Evolutionary conservation across 2,888 invertebrate species (phyloP).

Genomic region (Epinotia bilunana): DNA sequence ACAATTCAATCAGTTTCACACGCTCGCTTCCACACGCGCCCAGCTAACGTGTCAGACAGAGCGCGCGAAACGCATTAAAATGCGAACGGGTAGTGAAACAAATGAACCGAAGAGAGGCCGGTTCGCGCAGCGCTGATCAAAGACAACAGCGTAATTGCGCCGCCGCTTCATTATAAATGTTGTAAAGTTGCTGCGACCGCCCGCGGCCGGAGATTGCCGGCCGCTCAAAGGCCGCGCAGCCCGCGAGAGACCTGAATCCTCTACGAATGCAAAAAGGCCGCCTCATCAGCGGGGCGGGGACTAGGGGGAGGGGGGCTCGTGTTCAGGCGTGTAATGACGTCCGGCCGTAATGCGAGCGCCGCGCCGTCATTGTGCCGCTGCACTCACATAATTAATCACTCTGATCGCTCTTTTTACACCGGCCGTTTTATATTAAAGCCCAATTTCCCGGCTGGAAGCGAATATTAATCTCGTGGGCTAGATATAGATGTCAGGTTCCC

Average conservation of each 20-base stretch:
- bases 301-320: neutral
- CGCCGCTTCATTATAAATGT: conserved; percentile 35
- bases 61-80: neutral
- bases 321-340: conserved; percentile 28
- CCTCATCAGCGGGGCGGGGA: neutral
- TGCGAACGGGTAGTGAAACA: neutral
- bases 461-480: conserved; percentile 16
- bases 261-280: conserved; percentile 21
- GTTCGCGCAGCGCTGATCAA: conserved; percentile 22
- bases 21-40: neutral
- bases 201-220: conserved; percentile 25
- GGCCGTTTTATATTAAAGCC: conserved; percentile 22
- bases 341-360: conserved; percentile 21
- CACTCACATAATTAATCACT: conserved; percentile 27
- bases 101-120: neutral
- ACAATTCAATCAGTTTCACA: neutral
- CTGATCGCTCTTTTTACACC: conserved; percentile 26
- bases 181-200: conserved; percentile 25
- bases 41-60: neutral
- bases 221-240: conserved; percentile 15
- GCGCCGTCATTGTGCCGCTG: neutral
- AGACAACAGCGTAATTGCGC: conserved; percentile 29
- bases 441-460: conserved; percentile 20
- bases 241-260: conserved; percentile 14
- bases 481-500: neutral